phyloP scores from a whole-genome alignment of 2,888 invertebrate genomes.

The Anodontia alba region DNA sequence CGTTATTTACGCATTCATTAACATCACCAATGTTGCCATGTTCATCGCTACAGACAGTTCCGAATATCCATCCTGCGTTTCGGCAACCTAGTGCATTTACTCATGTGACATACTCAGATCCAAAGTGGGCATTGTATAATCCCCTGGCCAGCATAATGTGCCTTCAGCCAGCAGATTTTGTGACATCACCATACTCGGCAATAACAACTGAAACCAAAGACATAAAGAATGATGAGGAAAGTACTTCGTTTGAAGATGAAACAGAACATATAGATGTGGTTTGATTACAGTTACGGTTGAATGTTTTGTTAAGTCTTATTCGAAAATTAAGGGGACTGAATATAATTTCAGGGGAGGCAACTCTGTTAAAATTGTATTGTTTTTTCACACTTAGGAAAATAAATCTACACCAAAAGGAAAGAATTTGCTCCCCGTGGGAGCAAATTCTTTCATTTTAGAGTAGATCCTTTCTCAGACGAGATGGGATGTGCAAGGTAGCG shows the following conservation, averaged over 20 bases:
- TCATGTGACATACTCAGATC: conserved; percentile 14
- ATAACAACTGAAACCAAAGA: neutral
- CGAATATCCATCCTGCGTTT: conserved; percentile 31
- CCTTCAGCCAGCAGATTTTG: neutral
- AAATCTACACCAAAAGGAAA: too few relatives aligned
- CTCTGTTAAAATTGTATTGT: too few relatives aligned
- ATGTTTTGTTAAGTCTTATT: too few relatives aligned
- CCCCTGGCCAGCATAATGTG: conserved; percentile 25
- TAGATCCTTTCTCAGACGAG: too few relatives aligned
- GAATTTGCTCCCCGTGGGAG: too few relatives aligned
- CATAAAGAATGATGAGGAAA: neutral
- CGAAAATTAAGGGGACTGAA: too few relatives aligned
- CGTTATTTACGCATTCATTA: neutral
- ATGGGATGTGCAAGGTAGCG: too few relatives aligned
- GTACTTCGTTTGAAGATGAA: neutral
- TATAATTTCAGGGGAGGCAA: too few relatives aligned
- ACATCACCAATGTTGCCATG: neutral
- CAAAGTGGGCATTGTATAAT: conserved; percentile 19
- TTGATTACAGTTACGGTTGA: neutral
- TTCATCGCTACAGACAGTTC: neutral
- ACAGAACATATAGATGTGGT: neutral
- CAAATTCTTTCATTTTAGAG: too few relatives aligned
- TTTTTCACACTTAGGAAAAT: too few relatives aligned
- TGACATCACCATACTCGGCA: neutral
- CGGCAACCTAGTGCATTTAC: conserved; percentile 4